Percentiles rank a stretch among this genome's conserved stretches.
These are phyloP conservation scores for Peromyscus eremicus DNA, from an alignment of 2,797 vertebrate genomes.

Conservation along the genomic window DNA sequence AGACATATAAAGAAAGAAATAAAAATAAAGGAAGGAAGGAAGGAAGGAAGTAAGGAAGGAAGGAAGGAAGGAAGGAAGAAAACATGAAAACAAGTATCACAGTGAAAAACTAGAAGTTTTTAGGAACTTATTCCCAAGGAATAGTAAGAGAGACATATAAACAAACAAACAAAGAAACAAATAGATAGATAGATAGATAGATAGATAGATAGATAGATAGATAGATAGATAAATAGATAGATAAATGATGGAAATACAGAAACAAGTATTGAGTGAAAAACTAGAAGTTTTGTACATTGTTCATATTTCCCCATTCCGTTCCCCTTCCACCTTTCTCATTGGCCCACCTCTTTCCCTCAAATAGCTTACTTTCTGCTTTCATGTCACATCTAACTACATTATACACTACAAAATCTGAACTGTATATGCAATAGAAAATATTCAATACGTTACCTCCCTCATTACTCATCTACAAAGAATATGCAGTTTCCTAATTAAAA, in stretches of 20 bases:
- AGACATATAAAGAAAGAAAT: background rate
- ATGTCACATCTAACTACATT: background rate
- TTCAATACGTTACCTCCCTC: background rate
- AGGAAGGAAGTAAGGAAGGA: no score
- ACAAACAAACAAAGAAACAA: no score
- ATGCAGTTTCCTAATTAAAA: conserved; percentile 16
- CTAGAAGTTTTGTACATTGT: background rate
- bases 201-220: no score
- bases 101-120: background rate
- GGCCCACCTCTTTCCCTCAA: background rate
- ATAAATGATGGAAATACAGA: background rate
- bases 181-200: no score
- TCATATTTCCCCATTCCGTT: background rate
- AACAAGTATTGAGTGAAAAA: conserved; percentile 42
- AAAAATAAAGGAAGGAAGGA: background rate
- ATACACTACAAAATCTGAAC: background rate
- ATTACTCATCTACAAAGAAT: background rate
- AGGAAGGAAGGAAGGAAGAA: no score
- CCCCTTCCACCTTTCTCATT: background rate
- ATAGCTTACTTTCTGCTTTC: background rate
- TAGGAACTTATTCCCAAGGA: conserved; percentile 5
- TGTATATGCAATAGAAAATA: background rate
- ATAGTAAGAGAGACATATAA: background rate
- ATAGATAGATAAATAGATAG: no score
- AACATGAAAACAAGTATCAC: no score